Percentiles rank a stretch among this genome's conserved stretches.
These are phyloP conservation scores for Augochlorella aurata DNA, from an alignment of 2,888 invertebrate species.

Conservation along the genomic window DNA sequence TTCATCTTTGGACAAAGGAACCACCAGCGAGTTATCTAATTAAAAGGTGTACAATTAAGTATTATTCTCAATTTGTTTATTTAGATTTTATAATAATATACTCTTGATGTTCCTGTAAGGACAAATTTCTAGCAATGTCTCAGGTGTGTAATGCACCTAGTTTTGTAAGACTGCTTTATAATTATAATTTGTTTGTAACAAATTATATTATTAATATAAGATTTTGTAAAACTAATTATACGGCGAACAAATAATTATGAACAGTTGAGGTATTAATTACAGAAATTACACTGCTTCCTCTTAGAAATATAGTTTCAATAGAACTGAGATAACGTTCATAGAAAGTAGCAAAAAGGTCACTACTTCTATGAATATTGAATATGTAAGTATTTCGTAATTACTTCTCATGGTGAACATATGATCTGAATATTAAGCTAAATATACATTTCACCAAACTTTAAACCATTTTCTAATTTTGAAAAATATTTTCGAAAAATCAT, in stretches of 20 bases:
- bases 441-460: slow-evolving; percentile 11
- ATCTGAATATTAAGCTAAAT: slow-evolving; percentile 33
- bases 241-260: slow-evolving; percentile 46
- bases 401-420: slow-evolving; percentile 25
- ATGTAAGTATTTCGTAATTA: slow-evolving; percentile 41
- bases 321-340: slow-evolving; percentile 25
- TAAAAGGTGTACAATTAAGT: slow-evolving; percentile 65
- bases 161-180: slow-evolving; percentile 77
- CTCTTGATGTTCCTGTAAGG: slow-evolving; percentile 72
- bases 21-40: slow-evolving; percentile 33
- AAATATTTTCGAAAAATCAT: slow-evolving; percentile 19
- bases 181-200: slow-evolving; percentile 56
- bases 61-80: slow-evolving; percentile 68
- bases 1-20: slow-evolving; percentile 40
- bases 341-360: slow-evolving; percentile 24
- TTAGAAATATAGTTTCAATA: slow-evolving; percentile 44
- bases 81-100: slow-evolving; percentile 66
- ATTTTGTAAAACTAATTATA: slow-evolving; percentile 50
- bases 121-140: slow-evolving; percentile 64
- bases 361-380: slow-evolving; percentile 19
- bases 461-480: slow-evolving; percentile 8
- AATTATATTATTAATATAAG: slow-evolving; percentile 44
- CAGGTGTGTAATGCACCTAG: slow-evolving; percentile 66
- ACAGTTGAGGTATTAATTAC: slow-evolving; percentile 37
- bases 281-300: slow-evolving; percentile 44